Evolutionary conservation across 1,140 invertebrate genomes (phyloP).

Genomic region (Teleogryllus occipitalis): DNA sequence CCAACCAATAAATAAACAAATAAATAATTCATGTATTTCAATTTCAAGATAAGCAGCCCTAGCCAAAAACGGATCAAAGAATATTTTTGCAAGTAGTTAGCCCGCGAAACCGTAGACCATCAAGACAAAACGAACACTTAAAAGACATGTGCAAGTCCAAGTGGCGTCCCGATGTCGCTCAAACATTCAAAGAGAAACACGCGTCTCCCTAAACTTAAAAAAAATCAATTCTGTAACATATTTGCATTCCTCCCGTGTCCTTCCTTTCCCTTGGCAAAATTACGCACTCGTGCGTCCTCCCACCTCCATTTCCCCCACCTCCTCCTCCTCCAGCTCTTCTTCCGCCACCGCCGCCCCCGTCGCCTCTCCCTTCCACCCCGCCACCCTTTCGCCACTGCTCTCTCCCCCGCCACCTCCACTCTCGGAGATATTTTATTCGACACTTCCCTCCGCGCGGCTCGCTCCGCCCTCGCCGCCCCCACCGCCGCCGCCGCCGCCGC

Average conservation of each 20-base stretch:
- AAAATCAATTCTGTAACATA: neutral
- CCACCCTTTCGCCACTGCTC: neutral
- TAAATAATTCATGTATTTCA: neutral
- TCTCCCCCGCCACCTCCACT: neutral
- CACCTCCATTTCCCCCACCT: neutral
- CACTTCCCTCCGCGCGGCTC: neutral
- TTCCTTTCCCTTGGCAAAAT: neutral
- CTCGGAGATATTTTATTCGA: neutral
- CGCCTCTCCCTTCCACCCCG: neutral
- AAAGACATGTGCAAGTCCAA: neutral
- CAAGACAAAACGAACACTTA: neutral
- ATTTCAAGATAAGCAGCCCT: neutral
- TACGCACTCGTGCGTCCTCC: neutral
- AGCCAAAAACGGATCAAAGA: neutral
- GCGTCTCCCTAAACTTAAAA: neutral
- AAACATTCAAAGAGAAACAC: neutral
- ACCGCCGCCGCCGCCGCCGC: too few relatives aligned
- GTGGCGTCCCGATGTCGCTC: neutral
- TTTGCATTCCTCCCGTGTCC: neutral
- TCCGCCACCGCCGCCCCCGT: too few relatives aligned
- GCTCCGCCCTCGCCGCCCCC: too few relatives aligned
- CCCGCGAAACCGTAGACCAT: neutral
- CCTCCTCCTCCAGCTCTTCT: neutral
- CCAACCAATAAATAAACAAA: conserved; percentile 1
- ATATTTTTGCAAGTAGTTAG: neutral